phyloP scores from a whole-genome alignment of 2,113 vertebrate genomes.

The Cyanoramphus novaezelandiae region DNA sequence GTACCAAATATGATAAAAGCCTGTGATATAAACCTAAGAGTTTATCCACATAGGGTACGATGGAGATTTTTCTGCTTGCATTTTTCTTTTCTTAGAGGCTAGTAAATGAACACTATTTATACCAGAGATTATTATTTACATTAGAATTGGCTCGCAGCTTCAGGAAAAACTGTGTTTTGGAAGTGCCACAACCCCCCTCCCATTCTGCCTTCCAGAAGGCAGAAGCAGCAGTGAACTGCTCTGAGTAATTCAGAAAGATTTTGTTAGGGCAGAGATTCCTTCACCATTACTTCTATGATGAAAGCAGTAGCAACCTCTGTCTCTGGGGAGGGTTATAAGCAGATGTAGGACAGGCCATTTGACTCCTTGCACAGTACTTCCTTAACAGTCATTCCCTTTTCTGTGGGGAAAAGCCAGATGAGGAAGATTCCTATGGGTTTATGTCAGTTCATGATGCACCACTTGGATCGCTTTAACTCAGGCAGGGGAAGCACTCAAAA shows the following conservation, averaged over 20 bases:
- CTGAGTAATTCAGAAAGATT: neutral
- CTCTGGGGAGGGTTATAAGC: neutral
- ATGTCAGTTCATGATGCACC: neutral
- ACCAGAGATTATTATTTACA: neutral
- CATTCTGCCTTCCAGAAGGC: neutral
- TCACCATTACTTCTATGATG: neutral
- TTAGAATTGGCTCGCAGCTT: neutral
- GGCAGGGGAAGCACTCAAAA: neutral
- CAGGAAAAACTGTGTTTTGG: neutral
- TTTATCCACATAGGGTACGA: neutral
- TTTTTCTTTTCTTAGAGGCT: neutral
- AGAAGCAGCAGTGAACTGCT: neutral
- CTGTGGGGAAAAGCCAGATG: neutral
- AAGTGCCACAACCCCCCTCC: neutral
- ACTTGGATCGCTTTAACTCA: neutral
- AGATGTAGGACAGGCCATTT: neutral
- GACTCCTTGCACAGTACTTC: neutral
- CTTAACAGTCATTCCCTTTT: neutral
- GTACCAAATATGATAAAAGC: neutral
- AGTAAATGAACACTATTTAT: neutral
- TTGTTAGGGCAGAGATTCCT: neutral
- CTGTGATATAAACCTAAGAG: neutral
- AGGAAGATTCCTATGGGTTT: neutral
- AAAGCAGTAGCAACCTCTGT: neutral
- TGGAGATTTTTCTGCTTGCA: neutral